Evolutionary conservation across 2,797 vertebrate genomes (phyloP).

Genomic region (Prunella strophiata): DNA sequence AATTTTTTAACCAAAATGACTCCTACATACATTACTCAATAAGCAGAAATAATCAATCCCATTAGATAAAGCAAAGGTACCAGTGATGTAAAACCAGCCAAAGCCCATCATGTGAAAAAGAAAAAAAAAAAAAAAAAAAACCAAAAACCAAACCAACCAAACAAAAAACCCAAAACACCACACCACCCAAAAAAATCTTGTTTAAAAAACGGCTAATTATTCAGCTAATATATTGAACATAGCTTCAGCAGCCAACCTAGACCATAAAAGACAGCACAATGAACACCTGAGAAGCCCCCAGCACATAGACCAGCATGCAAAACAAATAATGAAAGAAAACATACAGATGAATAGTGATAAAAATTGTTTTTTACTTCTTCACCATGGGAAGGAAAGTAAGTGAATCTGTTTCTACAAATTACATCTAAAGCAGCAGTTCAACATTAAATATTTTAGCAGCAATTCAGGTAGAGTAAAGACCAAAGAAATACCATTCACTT

Average conservation of each 20-base stretch:
- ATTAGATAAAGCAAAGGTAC: background rate
- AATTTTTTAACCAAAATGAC: background rate
- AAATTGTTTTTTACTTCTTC: background rate
- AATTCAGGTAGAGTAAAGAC: background rate
- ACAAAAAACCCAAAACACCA: background rate
- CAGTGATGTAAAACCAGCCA: background rate
- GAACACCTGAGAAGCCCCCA: background rate
- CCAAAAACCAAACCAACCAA: accelerated
- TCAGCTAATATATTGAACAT: background rate
- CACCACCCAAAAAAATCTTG: accelerated
- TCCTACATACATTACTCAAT: background rate
- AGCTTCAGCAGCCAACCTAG: background rate
- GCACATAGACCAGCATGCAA: background rate
- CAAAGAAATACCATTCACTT: background rate
- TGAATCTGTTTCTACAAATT: background rate
- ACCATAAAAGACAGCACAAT: background rate
- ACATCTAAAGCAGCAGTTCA: background rate
- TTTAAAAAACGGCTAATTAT: background rate
- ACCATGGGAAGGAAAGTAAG: background rate
- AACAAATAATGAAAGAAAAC: background rate
- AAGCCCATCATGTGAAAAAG: background rate
- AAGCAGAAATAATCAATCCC: background rate
- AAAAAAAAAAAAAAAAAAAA: accelerated
- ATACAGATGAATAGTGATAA: accelerated
- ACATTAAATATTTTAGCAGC: background rate